phyloP scores from a whole-genome alignment of 2,113 vertebrate genomes.

The Mus spicilegus region DNA sequence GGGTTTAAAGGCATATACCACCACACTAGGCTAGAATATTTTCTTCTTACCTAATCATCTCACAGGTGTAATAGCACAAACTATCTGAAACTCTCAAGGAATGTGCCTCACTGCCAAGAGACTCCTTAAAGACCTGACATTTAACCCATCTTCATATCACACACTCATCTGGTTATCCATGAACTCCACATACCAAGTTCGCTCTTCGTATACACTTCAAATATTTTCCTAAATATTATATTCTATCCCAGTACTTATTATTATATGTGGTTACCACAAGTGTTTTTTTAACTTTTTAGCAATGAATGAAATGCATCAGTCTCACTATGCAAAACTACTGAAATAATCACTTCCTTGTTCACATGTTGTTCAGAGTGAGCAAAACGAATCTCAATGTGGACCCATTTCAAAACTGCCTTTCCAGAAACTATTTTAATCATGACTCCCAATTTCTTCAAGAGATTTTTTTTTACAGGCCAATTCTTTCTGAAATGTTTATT shows the following conservation, averaged over 20 bases:
- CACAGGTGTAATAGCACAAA: background rate
- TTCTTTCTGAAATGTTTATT: background rate
- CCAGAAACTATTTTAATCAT: conserved; percentile 27
- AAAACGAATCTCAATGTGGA: background rate
- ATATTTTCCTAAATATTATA: background rate
- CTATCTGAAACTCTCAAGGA: background rate
- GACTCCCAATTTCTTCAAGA: conserved; percentile 31
- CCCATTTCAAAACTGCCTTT: background rate
- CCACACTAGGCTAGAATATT: background rate
- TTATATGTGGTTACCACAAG: no score
- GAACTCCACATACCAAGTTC: background rate
- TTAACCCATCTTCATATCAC: background rate
- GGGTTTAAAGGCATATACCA: background rate
- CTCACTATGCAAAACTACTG: background rate
- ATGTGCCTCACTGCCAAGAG: background rate
- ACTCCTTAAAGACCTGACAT: background rate
- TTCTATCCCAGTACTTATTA: background rate
- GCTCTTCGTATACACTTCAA: background rate
- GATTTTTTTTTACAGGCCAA: background rate
- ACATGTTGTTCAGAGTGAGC: background rate
- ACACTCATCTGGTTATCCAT: background rate
- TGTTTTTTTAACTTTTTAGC: background rate
- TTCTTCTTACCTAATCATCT: background rate
- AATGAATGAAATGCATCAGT: background rate
- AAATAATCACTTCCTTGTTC: background rate